A percentile compares a stretch with the other conserved stretches of the same genome.
Evolutionary conservation across 1,140 invertebrate genomes (phyloP).

Genomic region (Muscidifurax raptorellus): DNA sequence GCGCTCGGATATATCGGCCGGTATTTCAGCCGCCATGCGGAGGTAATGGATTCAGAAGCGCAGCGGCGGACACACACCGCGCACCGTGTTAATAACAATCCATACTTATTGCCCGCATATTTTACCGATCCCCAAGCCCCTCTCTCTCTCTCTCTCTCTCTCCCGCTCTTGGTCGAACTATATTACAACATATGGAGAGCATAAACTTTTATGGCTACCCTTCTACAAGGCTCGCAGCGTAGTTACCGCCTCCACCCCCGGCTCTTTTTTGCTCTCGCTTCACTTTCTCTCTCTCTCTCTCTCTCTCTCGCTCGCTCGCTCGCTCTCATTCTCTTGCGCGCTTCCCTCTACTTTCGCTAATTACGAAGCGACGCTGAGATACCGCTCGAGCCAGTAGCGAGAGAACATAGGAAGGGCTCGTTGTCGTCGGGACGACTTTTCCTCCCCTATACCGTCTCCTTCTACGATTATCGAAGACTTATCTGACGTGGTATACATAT

Average conservation of each 20-base stretch:
- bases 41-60: slow-evolving; percentile 77
- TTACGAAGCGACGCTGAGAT: slow-evolving; percentile 65
- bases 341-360: slow-evolving; percentile 69
- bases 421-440: not conserved
- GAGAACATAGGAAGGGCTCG: slow-evolving; percentile 19
- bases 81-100: slow-evolving; percentile 77
- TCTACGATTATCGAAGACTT: too few species aligned
- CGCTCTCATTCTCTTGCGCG: slow-evolving; percentile 23
- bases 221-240: slow-evolving; percentile 64
- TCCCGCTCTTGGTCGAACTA: slow-evolving; percentile 73
- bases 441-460: too few species aligned
- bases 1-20: slow-evolving; percentile 72
- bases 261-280: slow-evolving; percentile 52
- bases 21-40: slow-evolving; percentile 76
- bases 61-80: slow-evolving; percentile 58
- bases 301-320: slow-evolving; percentile 23
- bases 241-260: slow-evolving; percentile 50
- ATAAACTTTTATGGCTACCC: slow-evolving; percentile 77
- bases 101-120: slow-evolving; percentile 77
- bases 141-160: slow-evolving; percentile 70
- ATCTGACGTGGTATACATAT: too few species aligned
- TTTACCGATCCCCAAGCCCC: slow-evolving; percentile 75
- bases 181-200: slow-evolving; percentile 77
- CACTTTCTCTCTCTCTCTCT: slow-evolving; percentile 53
- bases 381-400: not conserved